These are phyloP conservation scores for Sebastes diaconus DNA, from an alignment of 2,797 vertebrate genomes.

Conservation along the genomic window DNA sequence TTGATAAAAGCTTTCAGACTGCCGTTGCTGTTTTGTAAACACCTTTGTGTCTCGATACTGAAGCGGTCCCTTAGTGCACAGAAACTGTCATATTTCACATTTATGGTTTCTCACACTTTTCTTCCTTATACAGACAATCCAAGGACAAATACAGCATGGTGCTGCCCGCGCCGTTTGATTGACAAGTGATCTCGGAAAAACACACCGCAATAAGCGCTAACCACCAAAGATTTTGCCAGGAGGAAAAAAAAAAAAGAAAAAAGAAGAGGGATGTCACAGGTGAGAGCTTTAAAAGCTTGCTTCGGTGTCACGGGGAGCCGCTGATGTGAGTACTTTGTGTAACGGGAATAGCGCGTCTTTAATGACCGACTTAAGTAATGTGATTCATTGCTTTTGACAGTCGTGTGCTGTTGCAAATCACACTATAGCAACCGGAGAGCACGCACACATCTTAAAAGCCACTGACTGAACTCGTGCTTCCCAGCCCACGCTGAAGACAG, in stretches of 20 bases:
- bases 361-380: slow-evolving; percentile 68
- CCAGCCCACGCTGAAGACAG: slow-evolving; percentile 60
- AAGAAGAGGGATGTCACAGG: slow-evolving; percentile 36
- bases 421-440: slow-evolving; percentile 27
- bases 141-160: background rate
- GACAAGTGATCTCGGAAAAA: slow-evolving; percentile 35
- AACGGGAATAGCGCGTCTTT: slow-evolving; percentile 45
- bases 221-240: background rate
- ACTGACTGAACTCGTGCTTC: slow-evolving; percentile 45
- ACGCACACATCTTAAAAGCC: slow-evolving; percentile 52
- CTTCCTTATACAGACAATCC: background rate
- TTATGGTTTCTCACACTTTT: background rate
- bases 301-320: slow-evolving; percentile 23
- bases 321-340: slow-evolving; percentile 60
- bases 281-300: slow-evolving; percentile 60
- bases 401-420: slow-evolving; percentile 37
- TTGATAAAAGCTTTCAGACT: background rate
- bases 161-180: slow-evolving; percentile 22
- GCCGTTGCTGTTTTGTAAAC: background rate
- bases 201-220: slow-evolving; percentile 14
- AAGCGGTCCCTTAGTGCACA: background rate
- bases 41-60: background rate
- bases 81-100: background rate
- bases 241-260: background rate
- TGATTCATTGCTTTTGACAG: slow-evolving; percentile 69